Conservation (phyloP, 2,888 invertebrate genomes). For the Chelonus formosanus region DNA sequence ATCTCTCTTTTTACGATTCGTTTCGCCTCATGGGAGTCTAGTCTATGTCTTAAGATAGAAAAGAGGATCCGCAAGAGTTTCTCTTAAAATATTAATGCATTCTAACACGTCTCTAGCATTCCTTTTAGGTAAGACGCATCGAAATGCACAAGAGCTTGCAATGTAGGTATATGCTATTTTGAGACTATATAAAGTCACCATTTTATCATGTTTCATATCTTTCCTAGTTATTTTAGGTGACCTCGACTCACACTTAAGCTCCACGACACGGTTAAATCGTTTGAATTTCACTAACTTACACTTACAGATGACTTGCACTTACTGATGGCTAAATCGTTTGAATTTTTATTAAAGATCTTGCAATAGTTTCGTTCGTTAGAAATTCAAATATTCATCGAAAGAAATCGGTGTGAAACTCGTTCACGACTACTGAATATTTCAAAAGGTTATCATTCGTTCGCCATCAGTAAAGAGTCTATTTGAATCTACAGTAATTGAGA, state of each 20-base stretch:
- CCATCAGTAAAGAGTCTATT: not conserved
- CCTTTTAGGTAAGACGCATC: slow-evolving; percentile 11
- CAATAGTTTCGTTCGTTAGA: slow-evolving; percentile 25
- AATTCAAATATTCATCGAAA: slow-evolving; percentile 24
- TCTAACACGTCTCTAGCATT: slow-evolving; percentile 35
- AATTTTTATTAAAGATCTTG: slow-evolving; percentile 31
- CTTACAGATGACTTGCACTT: not conserved
- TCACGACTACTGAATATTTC: slow-evolving; percentile 31
- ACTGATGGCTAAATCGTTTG: slow-evolving; percentile 12
- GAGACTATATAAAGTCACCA: slow-evolving; percentile 9
- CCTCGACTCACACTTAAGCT: not conserved
- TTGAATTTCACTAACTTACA: slow-evolving; percentile 18
- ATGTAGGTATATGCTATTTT: not conserved
- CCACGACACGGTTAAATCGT: not conserved
- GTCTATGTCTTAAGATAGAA: slow-evolving; percentile 20
- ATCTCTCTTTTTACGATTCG: slow-evolving; percentile 34
- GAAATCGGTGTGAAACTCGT: slow-evolving; percentile 23
- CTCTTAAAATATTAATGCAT: slow-evolving; percentile 43
- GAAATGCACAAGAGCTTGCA: slow-evolving; percentile 15
- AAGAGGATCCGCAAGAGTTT: slow-evolving; percentile 33
- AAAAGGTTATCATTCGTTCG: slow-evolving; percentile 11
- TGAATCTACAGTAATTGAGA: slow-evolving; percentile 11
- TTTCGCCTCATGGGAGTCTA: slow-evolving; percentile 37
- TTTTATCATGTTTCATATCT: too few species aligned
- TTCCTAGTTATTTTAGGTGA: not conserved